Conservation (phyloP, 2,113 vertebrate species). For the Oryzias melastigma region DNA sequence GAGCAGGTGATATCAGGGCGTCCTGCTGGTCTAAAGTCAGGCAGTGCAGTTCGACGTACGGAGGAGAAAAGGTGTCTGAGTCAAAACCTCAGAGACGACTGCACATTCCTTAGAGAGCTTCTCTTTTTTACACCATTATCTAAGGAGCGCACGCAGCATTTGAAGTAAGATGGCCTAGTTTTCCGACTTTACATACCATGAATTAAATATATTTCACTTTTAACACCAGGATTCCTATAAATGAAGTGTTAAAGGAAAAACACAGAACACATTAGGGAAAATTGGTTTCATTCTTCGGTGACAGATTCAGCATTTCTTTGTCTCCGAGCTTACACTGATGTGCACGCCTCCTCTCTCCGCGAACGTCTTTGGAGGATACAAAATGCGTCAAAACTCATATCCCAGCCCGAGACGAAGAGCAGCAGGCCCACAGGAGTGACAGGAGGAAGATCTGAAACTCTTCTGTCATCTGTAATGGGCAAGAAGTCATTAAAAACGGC, state of each 20-base stretch:
- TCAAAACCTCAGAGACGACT: constrained; percentile 69
- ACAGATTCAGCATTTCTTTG: constrained; percentile 41
- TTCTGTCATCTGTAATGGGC: constrained; percentile 73
- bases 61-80: constrained; percentile 69
- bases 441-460: constrained; percentile 73
- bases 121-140: constrained; percentile 59
- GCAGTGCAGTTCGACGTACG: constrained; percentile 31
- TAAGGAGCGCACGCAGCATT: constrained; percentile 65
- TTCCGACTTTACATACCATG: constrained; percentile 68
- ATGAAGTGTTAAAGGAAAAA: constrained; percentile 57
- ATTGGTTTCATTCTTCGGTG: constrained; percentile 46
- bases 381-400: constrained; percentile 64
- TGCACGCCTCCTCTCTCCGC: neutral
- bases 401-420: constrained; percentile 56
- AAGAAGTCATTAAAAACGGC: constrained; percentile 84
- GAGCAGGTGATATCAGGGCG: constrained; percentile 36
- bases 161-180: constrained; percentile 72
- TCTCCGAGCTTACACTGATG: constrained; percentile 24
- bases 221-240: constrained; percentile 45
- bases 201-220: constrained; percentile 73
- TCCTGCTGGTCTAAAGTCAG: constrained; percentile 23
- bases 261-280: constrained; percentile 59
- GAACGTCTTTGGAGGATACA: constrained; percentile 58
- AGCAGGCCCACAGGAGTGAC: constrained; percentile 63
- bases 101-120: constrained; percentile 57